Evolutionary conservation across 2,888 invertebrate species (phyloP).

Genomic region (Tinea pellionella): DNA sequence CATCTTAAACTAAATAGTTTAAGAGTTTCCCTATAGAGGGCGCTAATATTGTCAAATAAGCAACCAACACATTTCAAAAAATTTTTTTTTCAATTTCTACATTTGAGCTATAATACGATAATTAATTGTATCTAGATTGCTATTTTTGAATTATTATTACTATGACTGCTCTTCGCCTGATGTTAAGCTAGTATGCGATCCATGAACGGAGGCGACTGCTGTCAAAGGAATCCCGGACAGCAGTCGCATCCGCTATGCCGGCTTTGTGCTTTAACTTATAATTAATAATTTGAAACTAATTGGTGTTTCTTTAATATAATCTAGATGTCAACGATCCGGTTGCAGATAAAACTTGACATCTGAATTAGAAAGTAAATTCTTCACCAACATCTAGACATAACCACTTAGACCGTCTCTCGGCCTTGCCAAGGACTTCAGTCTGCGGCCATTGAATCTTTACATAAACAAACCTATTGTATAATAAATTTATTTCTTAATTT

Average conservation of each 20-base stretch:
- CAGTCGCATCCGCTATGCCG: too few relatives aligned
- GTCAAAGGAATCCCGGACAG: too few relatives aligned
- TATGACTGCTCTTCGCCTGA: too few relatives aligned
- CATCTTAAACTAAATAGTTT: background rate
- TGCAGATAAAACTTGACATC: background rate
- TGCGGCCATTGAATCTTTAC: background rate
- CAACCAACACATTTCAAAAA: too few relatives aligned
- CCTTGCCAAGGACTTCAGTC: background rate
- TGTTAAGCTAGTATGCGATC: too few relatives aligned
- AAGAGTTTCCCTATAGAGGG: background rate
- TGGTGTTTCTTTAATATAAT: background rate
- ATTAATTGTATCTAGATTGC: too few relatives aligned
- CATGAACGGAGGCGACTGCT: too few relatives aligned
- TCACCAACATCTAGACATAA: background rate
- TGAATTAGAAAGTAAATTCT: constrained; percentile 3
- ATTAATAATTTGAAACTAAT: too few relatives aligned
- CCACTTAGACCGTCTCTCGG: background rate
- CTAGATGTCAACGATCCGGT: background rate
- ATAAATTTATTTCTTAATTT: background rate
- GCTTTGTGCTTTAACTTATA: too few relatives aligned
- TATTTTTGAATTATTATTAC: too few relatives aligned
- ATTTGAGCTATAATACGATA: too few relatives aligned
- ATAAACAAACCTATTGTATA: constrained; percentile 2
- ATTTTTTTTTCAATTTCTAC: too few relatives aligned
- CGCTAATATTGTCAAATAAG: background rate